Percentiles rank a stretch among this genome's conserved stretches.
Conservation (phyloP, 2,113 vertebrate genomes). For the Indicator indicator region DNA sequence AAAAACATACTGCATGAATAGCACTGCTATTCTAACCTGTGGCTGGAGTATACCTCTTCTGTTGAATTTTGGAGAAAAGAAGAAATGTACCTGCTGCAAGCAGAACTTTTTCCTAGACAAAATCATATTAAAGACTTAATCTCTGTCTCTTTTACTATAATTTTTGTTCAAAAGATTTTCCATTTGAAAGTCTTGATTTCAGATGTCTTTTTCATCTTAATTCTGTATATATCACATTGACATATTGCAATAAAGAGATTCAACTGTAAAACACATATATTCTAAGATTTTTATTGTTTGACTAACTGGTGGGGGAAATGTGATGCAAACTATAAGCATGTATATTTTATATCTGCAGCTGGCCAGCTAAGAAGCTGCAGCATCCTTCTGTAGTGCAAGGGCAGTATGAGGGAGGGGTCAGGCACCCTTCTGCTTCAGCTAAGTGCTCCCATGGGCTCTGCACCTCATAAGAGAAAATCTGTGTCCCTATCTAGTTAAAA, state of each 20-base stretch:
- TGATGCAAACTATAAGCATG: not conserved
- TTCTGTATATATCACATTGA: not conserved
- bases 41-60: not conserved
- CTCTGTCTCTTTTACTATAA: not conserved
- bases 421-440: not conserved
- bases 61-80: not conserved
- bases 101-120: not conserved
- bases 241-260: not conserved
- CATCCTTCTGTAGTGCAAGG: not conserved
- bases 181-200: not conserved
- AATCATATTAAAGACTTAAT: not conserved
- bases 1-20: conserved; percentile 19
- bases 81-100: not conserved
- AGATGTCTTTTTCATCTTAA: not conserved
- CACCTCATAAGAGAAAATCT: not conserved
- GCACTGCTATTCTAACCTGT: not conserved
- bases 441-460: not conserved
- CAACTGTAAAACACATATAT: not conserved
- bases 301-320: not conserved
- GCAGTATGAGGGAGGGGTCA: fast-evolving
- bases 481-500: not conserved
- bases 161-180: not conserved
- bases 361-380: not conserved
- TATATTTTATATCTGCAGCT: not conserved
- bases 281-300: not conserved